Conservation (phyloP, 2,888 invertebrate genomes). For the Sceliomorpha sp. region DNA sequence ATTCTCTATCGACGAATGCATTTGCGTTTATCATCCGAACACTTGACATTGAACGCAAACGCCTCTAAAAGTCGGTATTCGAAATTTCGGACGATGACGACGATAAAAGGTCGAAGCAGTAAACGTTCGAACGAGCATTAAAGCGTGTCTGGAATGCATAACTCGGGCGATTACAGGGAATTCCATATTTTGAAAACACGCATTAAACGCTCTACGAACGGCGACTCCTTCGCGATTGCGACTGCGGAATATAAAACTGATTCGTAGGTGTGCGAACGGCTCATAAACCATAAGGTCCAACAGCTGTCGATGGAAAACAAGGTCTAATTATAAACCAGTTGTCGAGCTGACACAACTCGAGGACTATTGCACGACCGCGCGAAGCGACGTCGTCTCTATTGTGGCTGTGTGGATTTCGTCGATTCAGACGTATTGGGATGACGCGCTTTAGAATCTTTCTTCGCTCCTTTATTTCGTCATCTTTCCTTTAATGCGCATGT, state of each 20-base stretch:
- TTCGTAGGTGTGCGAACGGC: constrained; percentile 72
- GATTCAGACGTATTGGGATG: too few relatives aligned
- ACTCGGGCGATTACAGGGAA: constrained; percentile 20
- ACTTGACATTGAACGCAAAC: too few relatives aligned
- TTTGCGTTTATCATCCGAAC: too few relatives aligned
- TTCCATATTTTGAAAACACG: constrained; percentile 36
- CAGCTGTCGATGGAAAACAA: constrained; percentile 78
- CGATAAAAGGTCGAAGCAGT: constrained; percentile 4
- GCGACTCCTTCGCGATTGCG: constrained; percentile 33
- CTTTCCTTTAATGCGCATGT: too few relatives aligned
- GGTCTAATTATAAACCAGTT: constrained; percentile 72
- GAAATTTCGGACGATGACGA: too few relatives aligned
- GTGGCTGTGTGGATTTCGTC: too few relatives aligned
- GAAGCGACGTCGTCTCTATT: too few relatives aligned
- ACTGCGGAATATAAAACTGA: constrained; percentile 68
- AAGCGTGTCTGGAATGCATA: constrained; percentile 12
- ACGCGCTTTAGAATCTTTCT: too few relatives aligned
- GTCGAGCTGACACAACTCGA: constrained; percentile 40
- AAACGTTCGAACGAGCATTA: not conserved
- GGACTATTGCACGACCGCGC: too few relatives aligned
- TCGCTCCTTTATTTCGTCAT: too few relatives aligned
- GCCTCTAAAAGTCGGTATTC: too few relatives aligned
- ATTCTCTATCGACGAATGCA: too few relatives aligned
- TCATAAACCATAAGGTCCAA: constrained; percentile 73
- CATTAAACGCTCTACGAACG: constrained; percentile 17